Percentiles rank a stretch among this genome's conserved stretches.
Conservation (phyloP, 2,113 vertebrate species). For the Nymphicus hollandicus region DNA sequence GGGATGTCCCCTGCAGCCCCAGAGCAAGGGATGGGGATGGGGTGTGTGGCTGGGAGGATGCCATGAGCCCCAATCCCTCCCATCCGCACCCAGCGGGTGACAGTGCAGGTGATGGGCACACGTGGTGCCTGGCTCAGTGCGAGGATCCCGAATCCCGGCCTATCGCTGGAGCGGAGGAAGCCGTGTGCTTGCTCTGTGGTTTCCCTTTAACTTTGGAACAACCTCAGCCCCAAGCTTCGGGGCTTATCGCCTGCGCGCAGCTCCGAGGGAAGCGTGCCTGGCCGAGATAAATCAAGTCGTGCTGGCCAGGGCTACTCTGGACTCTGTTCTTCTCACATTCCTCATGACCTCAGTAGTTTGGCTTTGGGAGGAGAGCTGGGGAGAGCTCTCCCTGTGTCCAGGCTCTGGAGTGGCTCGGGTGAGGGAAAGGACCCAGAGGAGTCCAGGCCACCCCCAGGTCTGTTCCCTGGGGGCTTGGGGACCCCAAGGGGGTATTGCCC, state of each 20-base stretch:
- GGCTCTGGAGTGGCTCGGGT: fast-evolving
- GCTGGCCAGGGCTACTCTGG: constrained; percentile 40
- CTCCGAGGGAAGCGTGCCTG: constrained; percentile 54
- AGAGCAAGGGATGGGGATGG: neutral
- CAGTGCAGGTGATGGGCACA: neutral
- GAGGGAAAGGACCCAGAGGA: neutral
- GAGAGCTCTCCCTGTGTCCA: neutral
- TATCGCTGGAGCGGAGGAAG: neutral
- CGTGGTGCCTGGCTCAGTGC: neutral
- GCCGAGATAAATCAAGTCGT: constrained; percentile 36
- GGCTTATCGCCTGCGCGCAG: constrained; percentile 4
- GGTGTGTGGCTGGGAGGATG: neutral
- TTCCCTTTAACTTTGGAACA: constrained; percentile 51
- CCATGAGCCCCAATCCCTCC: neutral
- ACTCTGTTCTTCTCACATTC: constrained; percentile 55
- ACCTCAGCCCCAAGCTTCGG: neutral
- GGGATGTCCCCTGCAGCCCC: fast-evolving
- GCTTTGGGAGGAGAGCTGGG: neutral
- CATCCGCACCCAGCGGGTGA: neutral
- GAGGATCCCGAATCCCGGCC: neutral
- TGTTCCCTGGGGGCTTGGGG: neutral
- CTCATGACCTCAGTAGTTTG: constrained; percentile 50
- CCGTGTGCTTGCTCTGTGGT: neutral
- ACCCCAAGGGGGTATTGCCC: fast-evolving
- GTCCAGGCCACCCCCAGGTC: neutral